A percentile compares a stretch with the other conserved stretches of the same genome.
These are phyloP conservation scores for Ovibos moschatus DNA, from an alignment of 2,113 vertebrate species.

Conservation along the genomic window DNA sequence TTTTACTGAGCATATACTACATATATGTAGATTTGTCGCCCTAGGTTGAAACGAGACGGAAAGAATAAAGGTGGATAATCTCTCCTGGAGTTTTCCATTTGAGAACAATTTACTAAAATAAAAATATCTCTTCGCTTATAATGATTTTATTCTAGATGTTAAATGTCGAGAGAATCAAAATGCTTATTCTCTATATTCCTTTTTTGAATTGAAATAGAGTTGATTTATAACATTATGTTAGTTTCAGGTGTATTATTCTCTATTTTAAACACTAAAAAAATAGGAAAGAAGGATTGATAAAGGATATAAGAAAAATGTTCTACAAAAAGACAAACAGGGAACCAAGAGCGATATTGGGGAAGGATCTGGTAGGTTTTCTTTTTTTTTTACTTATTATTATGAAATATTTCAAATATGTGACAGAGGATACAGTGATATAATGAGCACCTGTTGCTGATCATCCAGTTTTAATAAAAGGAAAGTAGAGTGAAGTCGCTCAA, in stretches of 20 bases:
- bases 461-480: neutral
- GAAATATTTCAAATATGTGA: neutral
- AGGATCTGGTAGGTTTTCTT: neutral
- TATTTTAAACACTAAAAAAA: neutral
- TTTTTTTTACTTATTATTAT: neutral
- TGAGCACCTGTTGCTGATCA: neutral
- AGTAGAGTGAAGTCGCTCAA: neutral
- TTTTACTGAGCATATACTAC: neutral
- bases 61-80: neutral
- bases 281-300: neutral
- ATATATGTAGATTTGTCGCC: neutral
- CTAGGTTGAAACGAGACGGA: neutral
- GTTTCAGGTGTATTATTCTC: neutral
- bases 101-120: neutral
- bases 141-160: neutral
- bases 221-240: neutral
- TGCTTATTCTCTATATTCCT: neutral
- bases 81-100: neutral
- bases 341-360: neutral
- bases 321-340: neutral
- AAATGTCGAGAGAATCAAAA: neutral
- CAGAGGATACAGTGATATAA: neutral
- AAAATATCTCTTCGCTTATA: neutral
- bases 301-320: neutral
- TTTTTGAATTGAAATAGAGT: neutral